phyloP scores from a whole-genome alignment of 2,797 vertebrate genomes.

The Acridotheres tristis region DNA sequence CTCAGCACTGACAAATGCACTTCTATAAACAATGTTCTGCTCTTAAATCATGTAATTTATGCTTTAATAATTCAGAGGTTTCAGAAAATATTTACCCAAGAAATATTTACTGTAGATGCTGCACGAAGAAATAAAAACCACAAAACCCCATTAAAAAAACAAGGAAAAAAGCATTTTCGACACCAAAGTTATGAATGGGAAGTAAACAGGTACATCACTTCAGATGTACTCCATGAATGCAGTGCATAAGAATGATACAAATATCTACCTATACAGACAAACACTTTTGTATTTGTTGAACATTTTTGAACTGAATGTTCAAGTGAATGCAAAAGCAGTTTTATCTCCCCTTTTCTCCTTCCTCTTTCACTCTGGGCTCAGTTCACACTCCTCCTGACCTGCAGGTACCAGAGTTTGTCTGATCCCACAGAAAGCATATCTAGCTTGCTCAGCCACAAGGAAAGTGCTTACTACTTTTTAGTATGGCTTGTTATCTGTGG shows the following conservation, averaged over 20 bases:
- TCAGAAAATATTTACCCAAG: neutral
- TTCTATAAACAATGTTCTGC: neutral
- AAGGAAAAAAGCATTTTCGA: neutral
- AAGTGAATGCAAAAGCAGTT: neutral
- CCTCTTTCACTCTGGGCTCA: neutral
- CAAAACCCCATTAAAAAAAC: neutral
- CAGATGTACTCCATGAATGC: neutral
- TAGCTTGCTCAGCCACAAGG: neutral
- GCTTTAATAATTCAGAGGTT: slow-evolving; percentile 9
- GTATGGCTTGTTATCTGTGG: neutral
- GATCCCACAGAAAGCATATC: neutral
- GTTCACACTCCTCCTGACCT: neutral
- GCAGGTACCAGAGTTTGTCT: neutral
- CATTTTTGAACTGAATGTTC: neutral
- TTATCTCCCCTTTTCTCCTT: neutral
- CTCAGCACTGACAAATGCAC: neutral
- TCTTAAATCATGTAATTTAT: neutral
- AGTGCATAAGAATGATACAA: neutral
- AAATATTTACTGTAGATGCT: neutral
- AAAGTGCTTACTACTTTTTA: neutral
- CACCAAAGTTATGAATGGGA: neutral
- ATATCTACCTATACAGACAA: neutral
- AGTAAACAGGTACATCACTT: neutral
- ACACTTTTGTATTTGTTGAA: neutral
- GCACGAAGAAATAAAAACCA: neutral